These are phyloP conservation scores for Lucilia sericata DNA, from an alignment of 1,140 invertebrate species.

Conservation along the genomic window DNA sequence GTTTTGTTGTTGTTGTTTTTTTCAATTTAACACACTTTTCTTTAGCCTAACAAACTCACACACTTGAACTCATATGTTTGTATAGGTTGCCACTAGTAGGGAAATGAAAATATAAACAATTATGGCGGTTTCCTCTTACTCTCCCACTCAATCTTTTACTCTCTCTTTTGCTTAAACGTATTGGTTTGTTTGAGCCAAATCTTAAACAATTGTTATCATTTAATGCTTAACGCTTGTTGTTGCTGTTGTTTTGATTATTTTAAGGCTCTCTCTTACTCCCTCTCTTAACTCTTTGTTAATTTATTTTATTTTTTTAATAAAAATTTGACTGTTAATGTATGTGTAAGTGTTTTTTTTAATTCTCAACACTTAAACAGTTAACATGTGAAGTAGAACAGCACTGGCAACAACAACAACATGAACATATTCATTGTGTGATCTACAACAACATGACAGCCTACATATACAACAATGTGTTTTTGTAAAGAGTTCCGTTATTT, in stretches of 20 bases:
- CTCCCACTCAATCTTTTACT: not conserved
- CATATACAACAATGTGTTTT: not conserved
- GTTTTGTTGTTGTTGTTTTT: slow-evolving; percentile 19
- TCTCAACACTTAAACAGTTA: slow-evolving; percentile 19
- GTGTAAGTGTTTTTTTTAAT: not conserved
- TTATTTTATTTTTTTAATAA: not conserved
- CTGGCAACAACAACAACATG: not conserved
- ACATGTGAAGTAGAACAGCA: slow-evolving; percentile 1
- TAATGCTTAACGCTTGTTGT: too few relatives aligned
- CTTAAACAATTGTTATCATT: too few relatives aligned
- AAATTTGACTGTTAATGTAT: not conserved
- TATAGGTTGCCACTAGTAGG: not conserved
- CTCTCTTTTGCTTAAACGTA: too few relatives aligned
- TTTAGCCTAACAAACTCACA: not conserved
- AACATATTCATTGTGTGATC: too few relatives aligned
- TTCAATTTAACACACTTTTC: not conserved
- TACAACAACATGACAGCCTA: too few relatives aligned
- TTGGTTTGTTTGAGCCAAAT: too few relatives aligned
- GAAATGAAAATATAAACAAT: not conserved
- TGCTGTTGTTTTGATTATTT: too few relatives aligned
- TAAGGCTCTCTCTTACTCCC: not conserved
- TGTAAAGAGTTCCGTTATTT: slow-evolving; percentile 20
- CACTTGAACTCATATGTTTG: not conserved
- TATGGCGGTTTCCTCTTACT: not conserved
- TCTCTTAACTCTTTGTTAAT: slow-evolving; percentile 19